Evolutionary conservation across 2,113 vertebrate species (phyloP).

Genomic region (Ceuthmochares aereus): DNA sequence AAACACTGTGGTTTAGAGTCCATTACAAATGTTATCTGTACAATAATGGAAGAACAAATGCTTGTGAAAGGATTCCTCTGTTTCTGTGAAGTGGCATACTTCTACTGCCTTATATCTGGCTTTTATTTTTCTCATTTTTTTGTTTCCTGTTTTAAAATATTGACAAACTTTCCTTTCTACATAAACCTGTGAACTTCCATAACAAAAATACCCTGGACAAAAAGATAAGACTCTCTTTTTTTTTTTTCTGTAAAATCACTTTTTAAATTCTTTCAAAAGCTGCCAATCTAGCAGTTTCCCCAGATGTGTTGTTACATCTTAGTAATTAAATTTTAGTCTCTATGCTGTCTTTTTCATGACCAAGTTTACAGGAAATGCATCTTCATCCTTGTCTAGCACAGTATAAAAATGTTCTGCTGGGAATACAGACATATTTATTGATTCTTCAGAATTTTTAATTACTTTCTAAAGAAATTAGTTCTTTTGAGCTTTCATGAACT

Average conservation of each 20-base stretch:
- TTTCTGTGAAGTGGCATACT: neutral
- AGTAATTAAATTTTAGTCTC: slow-evolving; percentile 62
- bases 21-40: neutral
- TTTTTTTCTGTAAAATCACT: neutral
- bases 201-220: neutral
- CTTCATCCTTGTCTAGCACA: slow-evolving; percentile 54
- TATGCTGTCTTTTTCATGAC: slow-evolving; percentile 51
- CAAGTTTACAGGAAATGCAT: slow-evolving; percentile 54
- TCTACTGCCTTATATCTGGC: neutral
- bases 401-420: slow-evolving; percentile 32
- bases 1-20: neutral
- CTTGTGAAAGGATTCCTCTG: neutral
- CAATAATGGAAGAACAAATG: neutral
- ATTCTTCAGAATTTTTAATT: slow-evolving; percentile 57
- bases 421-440: slow-evolving; percentile 58
- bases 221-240: neutral
- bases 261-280: slow-evolving; percentile 20
- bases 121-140: neutral
- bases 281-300: slow-evolving; percentile 33
- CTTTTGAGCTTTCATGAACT: slow-evolving; percentile 18
- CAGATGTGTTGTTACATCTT: slow-evolving; percentile 36
- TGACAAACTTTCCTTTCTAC: neutral
- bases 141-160: neutral
- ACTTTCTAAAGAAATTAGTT: slow-evolving; percentile 32
- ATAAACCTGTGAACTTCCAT: neutral